Evolutionary conservation across 1,140 invertebrate species (phyloP), one percentile per base, ranked within the genome.

Genomic region (Cydia pomonella): DNA sequence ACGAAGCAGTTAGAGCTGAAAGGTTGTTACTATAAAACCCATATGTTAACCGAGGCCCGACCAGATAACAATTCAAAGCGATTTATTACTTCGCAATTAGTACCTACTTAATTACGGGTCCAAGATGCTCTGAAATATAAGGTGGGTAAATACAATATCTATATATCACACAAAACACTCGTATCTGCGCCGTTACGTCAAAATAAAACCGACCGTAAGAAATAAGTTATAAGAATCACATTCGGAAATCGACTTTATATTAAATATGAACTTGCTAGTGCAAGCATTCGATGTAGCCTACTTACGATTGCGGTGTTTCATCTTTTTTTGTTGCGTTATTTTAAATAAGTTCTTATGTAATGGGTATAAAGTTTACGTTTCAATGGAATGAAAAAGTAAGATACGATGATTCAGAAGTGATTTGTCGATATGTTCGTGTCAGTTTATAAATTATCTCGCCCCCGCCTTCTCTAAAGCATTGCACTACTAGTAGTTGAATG

Each of bases 11-110:
- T 18, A 53, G 50, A 53, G 5, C 50, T 53, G 50, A 53, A 21
- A 59, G 53, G 53, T 59, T 59, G 53, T 59, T 59, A 23, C 53
- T 59, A 59, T 23, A 23, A 59, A 59, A 59, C 53, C 53, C 7
- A 23, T 59, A 59, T 59, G 53, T n/a, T 59, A 59, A 59, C 53
- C 21, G 18, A 59, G 53, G 53, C 53, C 18, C 23, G 53, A 59
- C 53, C 53, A 59, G 53, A 59, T 59, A 59, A 59, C 53, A 59
- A 59, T 59, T 59, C 21, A 59, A 21, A 59, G 21, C 53, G 53
- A 59, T 59, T 59, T 59, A 59, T 59, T 59, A 59, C 53, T 59
- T 59, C 7, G 7, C 53, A 59, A 21, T 59, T 23, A 53, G 53
- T 59, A 59, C 53, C n/a, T 59, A 59, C 18, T 59, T 59, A 59